These are phyloP conservation scores for Odontamblyopus rebecca DNA, from an alignment of 2,797 vertebrate genomes.

Conservation along the genomic window DNA sequence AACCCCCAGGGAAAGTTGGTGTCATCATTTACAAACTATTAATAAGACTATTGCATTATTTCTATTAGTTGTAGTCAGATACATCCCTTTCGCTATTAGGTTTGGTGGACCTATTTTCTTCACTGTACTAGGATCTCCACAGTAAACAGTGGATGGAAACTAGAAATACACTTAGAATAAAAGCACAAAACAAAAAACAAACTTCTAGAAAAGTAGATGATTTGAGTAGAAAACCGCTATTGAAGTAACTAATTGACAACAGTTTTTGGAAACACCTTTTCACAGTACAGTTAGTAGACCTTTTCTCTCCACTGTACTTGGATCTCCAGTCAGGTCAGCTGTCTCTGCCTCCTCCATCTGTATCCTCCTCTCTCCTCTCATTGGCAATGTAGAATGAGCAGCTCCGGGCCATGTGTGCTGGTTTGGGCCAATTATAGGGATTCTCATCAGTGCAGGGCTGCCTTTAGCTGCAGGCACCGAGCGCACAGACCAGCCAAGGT, in stretches of 20 bases:
- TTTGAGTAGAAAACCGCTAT: slow-evolving; percentile 10
- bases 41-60: background rate
- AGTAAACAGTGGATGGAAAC: too few species aligned
- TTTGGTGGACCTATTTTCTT: background rate
- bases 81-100: too few species aligned
- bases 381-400: slow-evolving; percentile 68
- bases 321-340: slow-evolving; percentile 64
- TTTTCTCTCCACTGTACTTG: slow-evolving; percentile 36
- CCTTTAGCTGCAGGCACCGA: slow-evolving; percentile 66
- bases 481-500: slow-evolving; percentile 69
- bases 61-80: background rate
- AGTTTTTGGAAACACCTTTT: slow-evolving; percentile 30
- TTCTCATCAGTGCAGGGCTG: slow-evolving; percentile 73
- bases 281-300: slow-evolving; percentile 31
- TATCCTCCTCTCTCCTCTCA: slow-evolving; percentile 61
- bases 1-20: too few species aligned
- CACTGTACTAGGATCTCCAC: background rate
- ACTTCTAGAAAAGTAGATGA: background rate
- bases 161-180: too few species aligned
- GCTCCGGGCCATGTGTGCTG: slow-evolving; percentile 71
- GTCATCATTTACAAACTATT: too few species aligned
- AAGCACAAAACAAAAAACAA: too few species aligned
- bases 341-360: slow-evolving; percentile 55
- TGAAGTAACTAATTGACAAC: slow-evolving; percentile 29
- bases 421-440: slow-evolving; percentile 79